phyloP scores from a whole-genome alignment of 1,140 invertebrate species.

The Dinoponera quadriceps region DNA sequence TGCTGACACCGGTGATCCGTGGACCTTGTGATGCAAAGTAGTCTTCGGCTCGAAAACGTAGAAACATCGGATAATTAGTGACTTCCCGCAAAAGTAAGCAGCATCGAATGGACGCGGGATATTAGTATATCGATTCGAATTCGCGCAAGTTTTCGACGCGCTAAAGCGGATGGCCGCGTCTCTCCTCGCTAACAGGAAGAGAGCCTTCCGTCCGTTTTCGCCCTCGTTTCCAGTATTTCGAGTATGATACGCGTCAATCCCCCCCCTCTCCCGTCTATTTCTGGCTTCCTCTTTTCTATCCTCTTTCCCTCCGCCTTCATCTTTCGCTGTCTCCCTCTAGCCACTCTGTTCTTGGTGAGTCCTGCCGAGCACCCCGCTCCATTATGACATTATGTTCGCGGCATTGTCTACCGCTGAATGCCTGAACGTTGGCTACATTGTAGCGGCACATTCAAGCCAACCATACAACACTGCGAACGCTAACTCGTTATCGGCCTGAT shows the following conservation, averaged over 20 bases:
- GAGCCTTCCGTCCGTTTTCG: slow-evolving; percentile 19
- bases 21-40: not conserved
- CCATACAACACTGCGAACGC: slow-evolving; percentile 81
- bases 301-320: slow-evolving; percentile 35
- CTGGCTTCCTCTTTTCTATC: slow-evolving; percentile 28
- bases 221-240: slow-evolving; percentile 44
- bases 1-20: slow-evolving; percentile 45
- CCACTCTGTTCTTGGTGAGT: slow-evolving; percentile 76
- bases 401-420: slow-evolving; percentile 84
- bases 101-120: too few species aligned
- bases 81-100: not conserved
- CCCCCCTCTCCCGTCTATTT: slow-evolving; percentile 43
- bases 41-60: not conserved
- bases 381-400: slow-evolving; percentile 85
- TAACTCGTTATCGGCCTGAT: slow-evolving; percentile 84
- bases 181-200: not conserved
- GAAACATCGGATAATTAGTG: not conserved
- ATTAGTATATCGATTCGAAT: too few species aligned
- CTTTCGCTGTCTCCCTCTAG: slow-evolving; percentile 52
- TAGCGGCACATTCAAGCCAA: slow-evolving; percentile 82
- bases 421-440: slow-evolving; percentile 84
- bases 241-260: slow-evolving; percentile 33
- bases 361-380: slow-evolving; percentile 78
- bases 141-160: too few species aligned
- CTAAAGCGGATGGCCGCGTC: too few species aligned